phyloP scores from a whole-genome alignment of 2,888 invertebrate genomes.

The Abscondita cerata region DNA sequence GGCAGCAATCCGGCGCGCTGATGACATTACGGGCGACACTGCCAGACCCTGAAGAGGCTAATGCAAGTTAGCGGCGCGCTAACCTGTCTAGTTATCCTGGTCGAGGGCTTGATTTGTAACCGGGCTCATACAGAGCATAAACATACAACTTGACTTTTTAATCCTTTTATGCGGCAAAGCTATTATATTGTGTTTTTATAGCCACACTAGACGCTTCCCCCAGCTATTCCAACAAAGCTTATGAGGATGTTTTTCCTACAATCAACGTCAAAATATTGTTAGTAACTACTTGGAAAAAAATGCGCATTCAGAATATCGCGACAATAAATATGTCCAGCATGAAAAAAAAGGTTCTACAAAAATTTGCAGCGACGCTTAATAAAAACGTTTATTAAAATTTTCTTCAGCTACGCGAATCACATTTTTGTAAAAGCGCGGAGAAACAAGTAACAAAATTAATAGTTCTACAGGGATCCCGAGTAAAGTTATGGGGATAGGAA shows the following conservation, averaged over 20 bases:
- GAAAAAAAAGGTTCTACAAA: slow-evolving; percentile 13
- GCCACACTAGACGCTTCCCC: slow-evolving; percentile 16
- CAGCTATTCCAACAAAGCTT: slow-evolving; percentile 16
- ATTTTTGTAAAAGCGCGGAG: not conserved
- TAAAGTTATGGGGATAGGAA: slow-evolving; percentile 9
- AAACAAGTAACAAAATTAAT: slow-evolving; percentile 29
- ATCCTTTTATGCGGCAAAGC: slow-evolving; percentile 35
- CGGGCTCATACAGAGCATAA: slow-evolving; percentile 38
- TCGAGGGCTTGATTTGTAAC: slow-evolving; percentile 45
- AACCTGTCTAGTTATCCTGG: slow-evolving; percentile 46
- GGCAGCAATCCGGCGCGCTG: slow-evolving; percentile 49
- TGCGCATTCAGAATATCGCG: too few species aligned
- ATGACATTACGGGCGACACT: slow-evolving; percentile 52
- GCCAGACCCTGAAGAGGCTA: slow-evolving; percentile 41
- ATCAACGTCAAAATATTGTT: slow-evolving; percentile 19
- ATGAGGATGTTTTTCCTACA: slow-evolving; percentile 6
- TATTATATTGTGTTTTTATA: slow-evolving; percentile 27
- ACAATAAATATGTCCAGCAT: too few species aligned
- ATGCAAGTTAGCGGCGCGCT: slow-evolving; percentile 41
- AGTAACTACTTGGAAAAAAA: not conserved
- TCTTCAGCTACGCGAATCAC: slow-evolving; percentile 7
- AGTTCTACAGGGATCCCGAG: slow-evolving; percentile 13
- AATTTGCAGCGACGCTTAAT: slow-evolving; percentile 23
- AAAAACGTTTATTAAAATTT: slow-evolving; percentile 31
- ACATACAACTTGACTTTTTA: slow-evolving; percentile 40